These are phyloP conservation scores for Aegithalos caudatus DNA, from an alignment of 2,113 vertebrate genomes.

Conservation along the genomic window DNA sequence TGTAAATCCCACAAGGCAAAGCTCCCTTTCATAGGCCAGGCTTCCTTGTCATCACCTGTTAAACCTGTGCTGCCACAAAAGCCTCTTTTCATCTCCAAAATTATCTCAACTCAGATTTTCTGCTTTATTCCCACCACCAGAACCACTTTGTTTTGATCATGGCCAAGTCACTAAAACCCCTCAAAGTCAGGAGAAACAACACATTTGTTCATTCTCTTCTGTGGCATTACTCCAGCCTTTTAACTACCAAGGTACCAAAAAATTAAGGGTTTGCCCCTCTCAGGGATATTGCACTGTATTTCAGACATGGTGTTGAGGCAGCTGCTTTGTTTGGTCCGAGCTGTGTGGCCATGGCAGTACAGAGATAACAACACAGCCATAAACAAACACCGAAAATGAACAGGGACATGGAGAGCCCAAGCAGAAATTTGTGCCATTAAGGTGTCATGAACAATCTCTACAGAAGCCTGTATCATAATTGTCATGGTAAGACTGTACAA, in stretches of 20 bases:
- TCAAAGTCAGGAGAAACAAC: not conserved
- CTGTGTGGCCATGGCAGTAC: not conserved
- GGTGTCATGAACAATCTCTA: not conserved
- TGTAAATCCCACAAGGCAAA: not conserved
- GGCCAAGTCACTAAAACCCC: not conserved
- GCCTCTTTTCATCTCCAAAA: not conserved
- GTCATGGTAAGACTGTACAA: not conserved
- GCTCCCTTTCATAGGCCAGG: rapidly evolving
- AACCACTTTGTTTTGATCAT: not conserved
- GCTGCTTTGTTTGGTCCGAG: not conserved
- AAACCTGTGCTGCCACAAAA: not conserved
- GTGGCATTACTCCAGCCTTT: not conserved
- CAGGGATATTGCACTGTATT: not conserved
- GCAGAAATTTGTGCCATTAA: not conserved
- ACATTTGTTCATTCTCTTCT: not conserved
- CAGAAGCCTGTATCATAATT: not conserved
- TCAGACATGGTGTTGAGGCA: not conserved
- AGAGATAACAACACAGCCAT: not conserved
- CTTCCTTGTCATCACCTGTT: not conserved
- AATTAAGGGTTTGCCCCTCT: not conserved
- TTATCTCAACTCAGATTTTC: not conserved
- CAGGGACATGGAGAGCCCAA: not conserved
- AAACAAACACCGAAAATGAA: not conserved
- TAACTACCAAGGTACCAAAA: not conserved
- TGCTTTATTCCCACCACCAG: not conserved